Evolutionary conservation across 2,113 vertebrate species (phyloP).

Genomic region (Aix galericulata): DNA sequence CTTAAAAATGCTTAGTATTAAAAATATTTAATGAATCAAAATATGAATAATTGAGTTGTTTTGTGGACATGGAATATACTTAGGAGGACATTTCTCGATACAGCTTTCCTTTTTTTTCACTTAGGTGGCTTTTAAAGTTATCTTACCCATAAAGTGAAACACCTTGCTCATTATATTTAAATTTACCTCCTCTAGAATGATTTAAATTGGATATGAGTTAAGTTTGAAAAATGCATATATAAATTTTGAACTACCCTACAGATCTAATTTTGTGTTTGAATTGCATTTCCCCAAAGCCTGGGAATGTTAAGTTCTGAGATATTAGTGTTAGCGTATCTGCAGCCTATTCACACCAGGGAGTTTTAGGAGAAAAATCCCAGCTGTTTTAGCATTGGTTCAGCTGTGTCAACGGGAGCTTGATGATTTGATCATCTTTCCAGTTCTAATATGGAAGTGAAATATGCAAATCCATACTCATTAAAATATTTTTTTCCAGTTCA

Average conservation of each 20-base stretch:
- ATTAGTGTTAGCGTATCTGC: not conserved
- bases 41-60: not conserved
- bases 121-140: not conserved
- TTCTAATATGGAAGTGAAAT: not conserved
- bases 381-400: not conserved
- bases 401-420: not conserved
- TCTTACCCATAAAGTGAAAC: not conserved
- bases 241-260: not conserved
- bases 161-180: constrained; percentile 10
- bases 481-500: not conserved
- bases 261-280: not conserved
- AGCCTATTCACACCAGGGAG: not conserved
- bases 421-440: not conserved
- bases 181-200: not conserved
- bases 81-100: not conserved
- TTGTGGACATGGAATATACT: not conserved
- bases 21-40: not conserved
- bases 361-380: constrained; percentile 30
- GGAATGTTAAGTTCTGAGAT: constrained; percentile 10
- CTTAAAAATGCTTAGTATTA: not conserved
- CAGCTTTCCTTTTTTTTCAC: not conserved
- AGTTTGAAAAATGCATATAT: not conserved
- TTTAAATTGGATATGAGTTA: constrained; percentile 22
- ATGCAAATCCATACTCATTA: not conserved
- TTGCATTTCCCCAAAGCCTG: not conserved